Percentiles rank a stretch among this genome's conserved stretches.
These are phyloP conservation scores for Heterodera filipjevi DNA, from an alignment of 2,888 invertebrate species.

Conservation along the genomic window DNA sequence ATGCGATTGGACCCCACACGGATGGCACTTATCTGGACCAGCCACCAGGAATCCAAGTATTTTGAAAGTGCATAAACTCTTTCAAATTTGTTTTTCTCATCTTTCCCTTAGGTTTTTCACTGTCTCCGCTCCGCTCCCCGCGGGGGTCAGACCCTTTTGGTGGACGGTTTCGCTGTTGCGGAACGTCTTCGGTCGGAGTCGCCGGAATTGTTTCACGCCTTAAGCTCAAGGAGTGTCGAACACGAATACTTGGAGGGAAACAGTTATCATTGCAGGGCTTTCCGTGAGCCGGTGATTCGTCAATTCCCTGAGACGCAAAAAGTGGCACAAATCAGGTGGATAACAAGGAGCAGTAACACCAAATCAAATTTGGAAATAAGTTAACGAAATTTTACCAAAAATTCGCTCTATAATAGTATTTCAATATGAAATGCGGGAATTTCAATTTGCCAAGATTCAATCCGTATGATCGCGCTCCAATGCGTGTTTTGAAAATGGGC, in stretches of 20 bases:
- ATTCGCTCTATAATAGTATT: too few relatives aligned
- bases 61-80: too few relatives aligned
- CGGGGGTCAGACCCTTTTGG: conserved; percentile 78
- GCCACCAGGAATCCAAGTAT: conserved; percentile 73
- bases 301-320: conserved; percentile 52
- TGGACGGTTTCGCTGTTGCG: conserved; percentile 78
- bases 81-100: conserved; percentile 9
- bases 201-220: conserved; percentile 72
- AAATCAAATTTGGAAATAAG: background rate
- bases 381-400: too few relatives aligned
- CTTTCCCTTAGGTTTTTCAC: conserved; percentile 71
- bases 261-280: conserved; percentile 66
- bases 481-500: conserved; percentile 59
- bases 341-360: conserved; percentile 55
- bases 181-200: conserved; percentile 70
- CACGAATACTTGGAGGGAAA: conserved; percentile 45
- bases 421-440: background rate
- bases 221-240: conserved; percentile 64
- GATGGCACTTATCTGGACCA: conserved; percentile 80
- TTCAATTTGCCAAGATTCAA: conserved; percentile 72
- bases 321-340: conserved; percentile 67
- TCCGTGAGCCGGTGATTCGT: conserved; percentile 72
- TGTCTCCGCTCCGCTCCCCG: conserved; percentile 71
- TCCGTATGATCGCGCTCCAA: conserved; percentile 76
- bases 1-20: conserved; percentile 76